phyloP scores from a whole-genome alignment of 2,888 invertebrate species.

The Cryptus viduatorius region DNA sequence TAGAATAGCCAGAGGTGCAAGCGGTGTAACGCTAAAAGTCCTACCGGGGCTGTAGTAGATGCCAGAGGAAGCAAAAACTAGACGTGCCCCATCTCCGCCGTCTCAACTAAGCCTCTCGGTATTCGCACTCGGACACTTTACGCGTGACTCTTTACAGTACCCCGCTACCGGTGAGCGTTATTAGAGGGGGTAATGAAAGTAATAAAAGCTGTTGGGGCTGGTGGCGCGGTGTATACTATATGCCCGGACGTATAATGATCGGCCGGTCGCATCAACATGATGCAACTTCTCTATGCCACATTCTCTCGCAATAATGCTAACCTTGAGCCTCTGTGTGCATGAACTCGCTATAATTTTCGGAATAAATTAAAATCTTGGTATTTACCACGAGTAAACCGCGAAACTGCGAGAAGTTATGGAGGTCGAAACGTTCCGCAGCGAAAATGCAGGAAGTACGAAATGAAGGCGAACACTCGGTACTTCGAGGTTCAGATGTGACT shows the following conservation, averaged over 20 bases:
- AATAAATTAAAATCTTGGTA: slow-evolving; percentile 3
- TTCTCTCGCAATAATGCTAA: not conserved
- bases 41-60: not conserved
- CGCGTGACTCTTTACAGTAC: not conserved
- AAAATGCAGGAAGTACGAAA: not conserved
- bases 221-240: not conserved
- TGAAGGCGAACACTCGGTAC: not conserved
- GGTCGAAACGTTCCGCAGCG: not conserved
- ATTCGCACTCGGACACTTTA: not conserved
- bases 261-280: not conserved
- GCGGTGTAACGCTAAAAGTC: not conserved
- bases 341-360: slow-evolving; percentile 8
- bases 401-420: not conserved
- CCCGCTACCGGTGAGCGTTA: slow-evolving; percentile 1
- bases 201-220: not conserved
- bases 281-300: not conserved
- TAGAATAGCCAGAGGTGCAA: not conserved
- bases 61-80: slow-evolving; percentile 12
- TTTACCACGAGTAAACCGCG: slow-evolving; percentile 9
- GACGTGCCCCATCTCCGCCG: not conserved
- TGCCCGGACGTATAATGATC: slow-evolving; percentile 1
- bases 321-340: not conserved
- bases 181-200: slow-evolving; percentile 11
- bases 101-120: not conserved
- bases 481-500: not conserved